Evolutionary conservation across 2,113 vertebrate genomes (phyloP).

Genomic region (Callopanchax toddi): DNA sequence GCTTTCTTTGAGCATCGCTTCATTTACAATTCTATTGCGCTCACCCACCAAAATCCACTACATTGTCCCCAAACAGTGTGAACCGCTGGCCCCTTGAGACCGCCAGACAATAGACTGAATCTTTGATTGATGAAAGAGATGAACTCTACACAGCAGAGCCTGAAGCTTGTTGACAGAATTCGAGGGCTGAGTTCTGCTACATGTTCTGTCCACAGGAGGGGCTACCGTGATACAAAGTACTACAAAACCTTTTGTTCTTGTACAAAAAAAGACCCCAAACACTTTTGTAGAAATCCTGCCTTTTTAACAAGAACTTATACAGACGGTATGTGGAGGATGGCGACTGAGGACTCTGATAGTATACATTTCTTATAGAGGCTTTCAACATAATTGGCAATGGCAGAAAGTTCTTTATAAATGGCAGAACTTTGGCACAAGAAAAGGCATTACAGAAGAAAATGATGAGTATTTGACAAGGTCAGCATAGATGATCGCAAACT

Average conservation of each 20-base stretch:
- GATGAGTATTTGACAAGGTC: slow-evolving; percentile 52
- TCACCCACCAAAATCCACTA: slow-evolving; percentile 29
- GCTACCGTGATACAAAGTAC: slow-evolving; percentile 93
- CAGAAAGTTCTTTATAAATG: slow-evolving; percentile 63
- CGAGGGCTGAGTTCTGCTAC: slow-evolving; percentile 73
- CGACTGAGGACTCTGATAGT: slow-evolving; percentile 43
- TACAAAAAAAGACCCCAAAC: slow-evolving; percentile 93
- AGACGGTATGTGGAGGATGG: slow-evolving; percentile 35
- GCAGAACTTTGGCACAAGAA: slow-evolving; percentile 76
- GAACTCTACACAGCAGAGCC: slow-evolving; percentile 67
- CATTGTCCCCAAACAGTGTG: slow-evolving; percentile 52
- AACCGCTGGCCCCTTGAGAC: slow-evolving; percentile 43
- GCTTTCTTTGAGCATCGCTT: slow-evolving; percentile 16
- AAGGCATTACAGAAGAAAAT: slow-evolving; percentile 69
- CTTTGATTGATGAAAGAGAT: slow-evolving; percentile 55
- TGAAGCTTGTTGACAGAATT: slow-evolving; percentile 53
- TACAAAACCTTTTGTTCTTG: slow-evolving; percentile 95
- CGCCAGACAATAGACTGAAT: slow-evolving; percentile 34
- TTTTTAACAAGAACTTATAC: slow-evolving; percentile 85
- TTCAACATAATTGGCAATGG: slow-evolving; percentile 62
- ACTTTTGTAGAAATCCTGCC: slow-evolving; percentile 95
- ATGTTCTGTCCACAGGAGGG: slow-evolving; percentile 68
- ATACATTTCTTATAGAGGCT: slow-evolving; percentile 56
- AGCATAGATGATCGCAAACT: slow-evolving; percentile 64
- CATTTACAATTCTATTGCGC: slow-evolving; percentile 31